Evolutionary conservation across 64 coral and sea anemone genomes (phyloP).

Genomic region (Stylophora pistillata): DNA sequence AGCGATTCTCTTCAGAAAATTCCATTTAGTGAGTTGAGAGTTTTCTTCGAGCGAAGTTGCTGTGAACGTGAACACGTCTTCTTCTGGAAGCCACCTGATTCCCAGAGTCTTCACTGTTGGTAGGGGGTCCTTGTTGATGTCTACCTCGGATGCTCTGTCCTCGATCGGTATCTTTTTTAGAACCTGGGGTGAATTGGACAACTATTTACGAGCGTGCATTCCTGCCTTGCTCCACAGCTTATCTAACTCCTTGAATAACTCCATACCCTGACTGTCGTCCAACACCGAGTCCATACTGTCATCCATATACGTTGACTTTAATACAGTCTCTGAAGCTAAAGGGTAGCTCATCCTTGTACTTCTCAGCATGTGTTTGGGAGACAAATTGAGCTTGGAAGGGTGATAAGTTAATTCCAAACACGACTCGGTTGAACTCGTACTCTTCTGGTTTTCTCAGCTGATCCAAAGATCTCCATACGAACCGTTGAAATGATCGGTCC

Average conservation of each 20-base stretch:
- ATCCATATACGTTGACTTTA: too few species aligned
- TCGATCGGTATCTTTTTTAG: background rate
- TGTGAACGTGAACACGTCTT: background rate
- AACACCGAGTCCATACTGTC: too few species aligned
- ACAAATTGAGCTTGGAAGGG: too few species aligned
- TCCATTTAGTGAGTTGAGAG: background rate
- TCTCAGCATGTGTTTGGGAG: background rate
- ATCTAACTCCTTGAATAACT: too few species aligned
- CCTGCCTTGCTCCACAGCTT: too few species aligned
- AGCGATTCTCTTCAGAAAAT: slow-evolving; percentile 2
- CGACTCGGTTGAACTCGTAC: background rate
- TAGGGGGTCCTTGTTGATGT: background rate
- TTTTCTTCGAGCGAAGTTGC: background rate
- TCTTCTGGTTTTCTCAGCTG: background rate
- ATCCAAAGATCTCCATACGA: slow-evolving; percentile 41
- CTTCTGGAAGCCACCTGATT: background rate
- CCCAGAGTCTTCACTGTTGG: background rate
- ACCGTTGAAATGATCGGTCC: slow-evolving; percentile 16
- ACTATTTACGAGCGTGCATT: too few species aligned
- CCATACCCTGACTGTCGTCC: too few species aligned
- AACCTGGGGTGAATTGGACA: too few species aligned
- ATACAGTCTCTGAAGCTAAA: too few species aligned
- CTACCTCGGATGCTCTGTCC: background rate
- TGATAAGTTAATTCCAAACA: background rate
- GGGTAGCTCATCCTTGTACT: too few species aligned